These are phyloP conservation scores for Aleadryas rufinucha DNA, from an alignment of 2,113 vertebrate species.

Conservation along the genomic window DNA sequence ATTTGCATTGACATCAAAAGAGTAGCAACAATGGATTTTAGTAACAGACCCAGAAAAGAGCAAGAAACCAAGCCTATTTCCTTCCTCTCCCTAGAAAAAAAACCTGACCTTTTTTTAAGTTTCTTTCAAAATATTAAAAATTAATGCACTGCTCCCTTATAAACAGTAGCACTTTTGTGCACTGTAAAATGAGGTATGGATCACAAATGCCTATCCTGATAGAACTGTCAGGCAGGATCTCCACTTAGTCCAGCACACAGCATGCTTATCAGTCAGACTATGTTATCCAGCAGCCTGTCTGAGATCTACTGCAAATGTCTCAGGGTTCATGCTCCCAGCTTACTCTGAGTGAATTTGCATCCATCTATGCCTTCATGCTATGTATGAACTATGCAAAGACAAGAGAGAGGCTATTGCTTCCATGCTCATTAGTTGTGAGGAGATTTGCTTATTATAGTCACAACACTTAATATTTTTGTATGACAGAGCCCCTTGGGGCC, in stretches of 20 bases:
- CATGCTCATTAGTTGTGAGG: background rate
- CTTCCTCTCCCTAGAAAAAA: background rate
- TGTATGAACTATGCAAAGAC: background rate
- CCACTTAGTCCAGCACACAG: background rate
- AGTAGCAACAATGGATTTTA: background rate
- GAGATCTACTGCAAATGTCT: background rate
- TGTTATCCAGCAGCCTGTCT: background rate
- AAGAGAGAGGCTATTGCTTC: background rate
- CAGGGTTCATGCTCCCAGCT: background rate
- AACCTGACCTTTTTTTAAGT: background rate
- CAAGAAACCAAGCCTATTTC: background rate
- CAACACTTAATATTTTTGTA: background rate
- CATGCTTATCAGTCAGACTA: background rate
- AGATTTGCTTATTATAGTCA: background rate
- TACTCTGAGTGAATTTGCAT: background rate
- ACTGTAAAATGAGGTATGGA: background rate
- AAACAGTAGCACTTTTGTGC: background rate
- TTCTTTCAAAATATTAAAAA: background rate
- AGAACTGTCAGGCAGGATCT: background rate
- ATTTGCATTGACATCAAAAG: background rate
- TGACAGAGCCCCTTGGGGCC: background rate
- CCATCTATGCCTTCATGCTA: background rate
- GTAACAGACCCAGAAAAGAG: background rate
- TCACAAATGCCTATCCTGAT: background rate
- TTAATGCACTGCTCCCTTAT: background rate